These are phyloP conservation scores for Hycleus phaleratus DNA, from an alignment of 1,140 invertebrate genomes.

Conservation along the genomic window DNA sequence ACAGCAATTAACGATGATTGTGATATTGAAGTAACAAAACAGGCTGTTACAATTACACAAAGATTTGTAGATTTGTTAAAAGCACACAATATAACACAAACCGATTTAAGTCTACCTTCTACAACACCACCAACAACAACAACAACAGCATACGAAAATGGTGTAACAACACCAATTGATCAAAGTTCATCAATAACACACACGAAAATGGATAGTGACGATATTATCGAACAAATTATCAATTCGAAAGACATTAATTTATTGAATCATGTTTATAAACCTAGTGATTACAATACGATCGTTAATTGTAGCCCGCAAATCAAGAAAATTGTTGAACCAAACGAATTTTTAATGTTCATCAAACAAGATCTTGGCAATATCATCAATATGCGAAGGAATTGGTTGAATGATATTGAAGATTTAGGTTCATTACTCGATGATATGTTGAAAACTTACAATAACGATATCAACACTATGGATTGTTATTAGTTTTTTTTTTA, in stretches of 20 bases:
- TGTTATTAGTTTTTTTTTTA: conserved; percentile 48
- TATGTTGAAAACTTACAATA: conserved; percentile 50
- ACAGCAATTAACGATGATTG: conserved; percentile 59
- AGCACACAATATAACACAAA: conserved; percentile 46
- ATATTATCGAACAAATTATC: conserved; percentile 48
- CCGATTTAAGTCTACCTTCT: neutral
- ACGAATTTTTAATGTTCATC: conserved; percentile 49
- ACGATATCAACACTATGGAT: conserved; percentile 51
- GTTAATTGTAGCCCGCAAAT: conserved; percentile 22
- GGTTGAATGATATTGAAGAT: conserved; percentile 50
- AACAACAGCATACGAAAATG: neutral
- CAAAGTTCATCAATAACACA: neutral
- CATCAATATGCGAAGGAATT: conserved; percentile 48
- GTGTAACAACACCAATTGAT: neutral
- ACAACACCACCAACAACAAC: conserved; percentile 4
- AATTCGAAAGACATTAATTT: conserved; percentile 51
- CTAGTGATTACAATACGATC: conserved; percentile 37
- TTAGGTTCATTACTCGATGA: conserved; percentile 59
- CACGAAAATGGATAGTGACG: conserved; percentile 19
- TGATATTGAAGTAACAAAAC: conserved; percentile 60
- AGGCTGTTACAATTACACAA: conserved; percentile 48
- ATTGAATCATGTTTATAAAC: conserved; percentile 48
- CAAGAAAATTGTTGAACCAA: conserved; percentile 43
- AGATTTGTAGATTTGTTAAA: conserved; percentile 51
- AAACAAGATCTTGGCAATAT: conserved; percentile 47